Evolutionary conservation across 2,113 vertebrate species (phyloP).

Genomic region (Pandion haliaetus): DNA sequence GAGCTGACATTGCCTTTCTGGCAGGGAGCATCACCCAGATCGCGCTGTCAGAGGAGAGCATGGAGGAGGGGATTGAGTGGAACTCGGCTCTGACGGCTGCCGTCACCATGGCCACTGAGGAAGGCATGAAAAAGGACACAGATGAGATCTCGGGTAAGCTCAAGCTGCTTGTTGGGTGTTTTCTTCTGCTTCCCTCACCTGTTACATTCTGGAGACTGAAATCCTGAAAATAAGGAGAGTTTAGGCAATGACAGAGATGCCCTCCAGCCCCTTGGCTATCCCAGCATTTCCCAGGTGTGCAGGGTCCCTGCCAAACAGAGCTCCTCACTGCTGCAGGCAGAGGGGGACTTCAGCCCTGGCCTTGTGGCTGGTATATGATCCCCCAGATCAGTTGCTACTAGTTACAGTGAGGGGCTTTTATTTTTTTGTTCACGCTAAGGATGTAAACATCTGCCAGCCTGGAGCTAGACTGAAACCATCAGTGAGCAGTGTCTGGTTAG

Average conservation of each 20-base stretch:
- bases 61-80: slow-evolving; percentile 84
- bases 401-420: not conserved
- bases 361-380: not conserved
- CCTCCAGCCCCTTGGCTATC: not conserved
- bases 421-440: not conserved
- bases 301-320: not conserved
- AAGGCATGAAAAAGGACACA: slow-evolving; percentile 80
- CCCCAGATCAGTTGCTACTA: not conserved
- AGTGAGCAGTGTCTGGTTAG: not conserved
- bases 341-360: not conserved
- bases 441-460: not conserved
- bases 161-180: not conserved
- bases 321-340: not conserved
- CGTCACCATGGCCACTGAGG: slow-evolving; percentile 78
- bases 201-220: not conserved
- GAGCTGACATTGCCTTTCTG: not conserved
- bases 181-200: not conserved
- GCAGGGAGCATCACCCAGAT: slow-evolving; percentile 78
- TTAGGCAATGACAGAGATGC: not conserved
- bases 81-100: slow-evolving; percentile 75
- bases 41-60: slow-evolving; percentile 76
- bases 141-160: slow-evolving; percentile 82
- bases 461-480: not conserved
- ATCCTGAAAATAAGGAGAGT: not conserved
- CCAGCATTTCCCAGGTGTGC: not conserved